A percentile compares a stretch with the other conserved stretches of the same genome.
Conservation (phyloP, 2,797 vertebrate genomes). For the Anas georgica region DNA sequence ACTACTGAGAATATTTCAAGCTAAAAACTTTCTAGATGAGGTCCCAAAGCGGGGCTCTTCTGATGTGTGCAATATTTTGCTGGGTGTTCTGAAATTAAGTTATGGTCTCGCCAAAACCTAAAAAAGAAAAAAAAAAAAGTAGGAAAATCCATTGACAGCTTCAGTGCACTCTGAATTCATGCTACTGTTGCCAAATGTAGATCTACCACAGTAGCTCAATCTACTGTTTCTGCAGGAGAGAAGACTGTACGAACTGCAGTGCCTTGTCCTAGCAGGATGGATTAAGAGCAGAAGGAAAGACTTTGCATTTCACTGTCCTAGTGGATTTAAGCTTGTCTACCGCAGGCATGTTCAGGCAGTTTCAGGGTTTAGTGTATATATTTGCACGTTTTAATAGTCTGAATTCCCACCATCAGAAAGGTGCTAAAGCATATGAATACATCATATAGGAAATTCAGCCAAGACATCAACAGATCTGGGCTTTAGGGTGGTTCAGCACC, state of each 20-base stretch:
- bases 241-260: neutral
- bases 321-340: neutral
- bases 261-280: neutral
- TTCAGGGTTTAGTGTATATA: neutral
- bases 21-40: neutral
- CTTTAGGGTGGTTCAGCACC: neutral
- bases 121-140: neutral
- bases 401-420: neutral
- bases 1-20: neutral
- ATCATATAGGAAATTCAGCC: neutral
- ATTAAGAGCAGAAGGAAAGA: neutral
- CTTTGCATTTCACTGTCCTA: neutral
- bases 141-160: constrained; percentile 11
- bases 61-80: neutral
- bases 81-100: constrained; percentile 5
- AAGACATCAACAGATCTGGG: neutral
- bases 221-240: neutral
- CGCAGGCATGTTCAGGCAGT: neutral
- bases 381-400: neutral
- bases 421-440: neutral
- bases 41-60: neutral
- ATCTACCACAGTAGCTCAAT: neutral
- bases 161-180: neutral
- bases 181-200: neutral
- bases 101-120: neutral